These are phyloP conservation scores for Mustela lutreola DNA, from an alignment of 2,113 vertebrate genomes.

Conservation along the genomic window DNA sequence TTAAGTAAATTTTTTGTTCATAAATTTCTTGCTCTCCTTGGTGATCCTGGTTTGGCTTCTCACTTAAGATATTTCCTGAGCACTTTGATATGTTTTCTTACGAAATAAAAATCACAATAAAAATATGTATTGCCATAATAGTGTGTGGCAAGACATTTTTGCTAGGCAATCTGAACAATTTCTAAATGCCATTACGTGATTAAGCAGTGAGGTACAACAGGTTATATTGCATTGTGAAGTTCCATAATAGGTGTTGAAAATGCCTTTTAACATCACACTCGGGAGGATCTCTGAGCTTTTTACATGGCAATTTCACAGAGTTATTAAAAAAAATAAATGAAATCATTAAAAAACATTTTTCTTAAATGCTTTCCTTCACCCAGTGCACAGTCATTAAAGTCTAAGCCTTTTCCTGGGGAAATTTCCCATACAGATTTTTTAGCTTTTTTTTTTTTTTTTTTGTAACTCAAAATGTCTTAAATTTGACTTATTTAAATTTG, in stretches of 20 bases:
- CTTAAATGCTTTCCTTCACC: conserved; percentile 81
- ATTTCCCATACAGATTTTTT: conserved; percentile 83
- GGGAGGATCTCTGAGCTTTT: conserved; percentile 82
- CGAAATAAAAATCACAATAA: conserved; percentile 83
- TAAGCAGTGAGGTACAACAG: conserved; percentile 83
- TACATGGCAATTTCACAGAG: conserved; percentile 80
- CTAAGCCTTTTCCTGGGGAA: conserved; percentile 83
- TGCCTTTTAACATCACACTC: conserved; percentile 79
- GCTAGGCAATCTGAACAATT: conserved; percentile 76
- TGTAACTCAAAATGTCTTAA: conserved; percentile 82
- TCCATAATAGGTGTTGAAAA: conserved; percentile 81
- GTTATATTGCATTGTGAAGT: conserved; percentile 78
- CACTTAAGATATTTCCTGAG: conserved; percentile 78
- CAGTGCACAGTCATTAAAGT: conserved; percentile 79
- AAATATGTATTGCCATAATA: conserved; percentile 74
- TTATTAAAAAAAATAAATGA: conserved; percentile 84
- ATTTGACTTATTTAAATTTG: conserved; percentile 74
- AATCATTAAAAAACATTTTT: conserved; percentile 86
- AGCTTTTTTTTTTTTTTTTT: not conserved
- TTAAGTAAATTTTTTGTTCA: conserved; percentile 52
- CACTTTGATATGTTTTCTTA: conserved; percentile 80
- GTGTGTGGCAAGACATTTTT: conserved; percentile 79
- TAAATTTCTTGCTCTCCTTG: conserved; percentile 68
- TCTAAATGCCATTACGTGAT: conserved; percentile 83
- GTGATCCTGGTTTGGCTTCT: conserved; percentile 64